These are phyloP conservation scores for Mystacides longicornis DNA, from an alignment of 2,888 invertebrate genomes.

Conservation along the genomic window DNA sequence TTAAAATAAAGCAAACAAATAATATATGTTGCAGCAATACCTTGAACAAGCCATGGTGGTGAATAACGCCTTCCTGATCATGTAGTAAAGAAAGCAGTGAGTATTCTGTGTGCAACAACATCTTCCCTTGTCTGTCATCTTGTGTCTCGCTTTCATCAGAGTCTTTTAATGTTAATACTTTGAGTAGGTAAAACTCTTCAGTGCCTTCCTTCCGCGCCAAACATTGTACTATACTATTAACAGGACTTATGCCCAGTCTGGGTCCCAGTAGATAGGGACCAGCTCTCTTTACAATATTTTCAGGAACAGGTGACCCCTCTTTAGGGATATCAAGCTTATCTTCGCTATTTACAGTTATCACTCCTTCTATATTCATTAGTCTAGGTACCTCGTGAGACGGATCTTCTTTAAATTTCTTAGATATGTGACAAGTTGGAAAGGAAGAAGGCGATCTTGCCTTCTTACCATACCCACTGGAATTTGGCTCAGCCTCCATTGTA, in stretches of 20 bases:
- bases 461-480: constrained; percentile 10
- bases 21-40: too few species aligned
- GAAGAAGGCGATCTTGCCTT: constrained; percentile 14
- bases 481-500: constrained; percentile 12
- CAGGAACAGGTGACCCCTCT: constrained; percentile 46
- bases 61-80: constrained; percentile 64
- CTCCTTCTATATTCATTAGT: background rate
- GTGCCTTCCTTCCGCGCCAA: constrained; percentile 63
- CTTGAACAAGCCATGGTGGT: constrained; percentile 70
- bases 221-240: constrained; percentile 69
- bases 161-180: constrained; percentile 51
- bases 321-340: constrained; percentile 12
- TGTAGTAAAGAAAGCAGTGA: constrained; percentile 61
- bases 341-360: background rate
- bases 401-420: constrained; percentile 13
- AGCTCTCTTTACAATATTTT: constrained; percentile 51
- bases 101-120: constrained; percentile 70
- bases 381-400: constrained; percentile 17
- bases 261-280: constrained; percentile 65
- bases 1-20: too few species aligned
- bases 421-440: constrained; percentile 5
- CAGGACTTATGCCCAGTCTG: constrained; percentile 63
- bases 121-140: constrained; percentile 71
- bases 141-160: constrained; percentile 56
- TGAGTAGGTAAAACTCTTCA: constrained; percentile 62